Evolutionary conservation across 2,113 vertebrate genomes (phyloP).

Genomic region (Ondatra zibethicus): DNA sequence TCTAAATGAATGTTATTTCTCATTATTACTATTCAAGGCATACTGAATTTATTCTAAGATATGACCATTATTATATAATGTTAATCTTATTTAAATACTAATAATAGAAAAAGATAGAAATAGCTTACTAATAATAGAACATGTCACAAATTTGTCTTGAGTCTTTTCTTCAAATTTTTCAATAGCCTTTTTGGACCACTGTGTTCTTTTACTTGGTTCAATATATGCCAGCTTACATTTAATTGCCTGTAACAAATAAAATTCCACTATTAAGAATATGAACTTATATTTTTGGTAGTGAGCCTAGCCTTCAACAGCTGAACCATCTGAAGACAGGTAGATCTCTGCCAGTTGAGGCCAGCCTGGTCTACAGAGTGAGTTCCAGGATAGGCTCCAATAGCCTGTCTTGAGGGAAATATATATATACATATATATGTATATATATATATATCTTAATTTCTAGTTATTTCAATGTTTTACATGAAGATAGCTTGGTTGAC

Average conservation of each 20-base stretch:
- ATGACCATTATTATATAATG: slow-evolving; percentile 3
- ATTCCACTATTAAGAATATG: slow-evolving; percentile 47
- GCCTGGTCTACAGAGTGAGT: too few relatives aligned
- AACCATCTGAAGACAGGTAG: too few relatives aligned
- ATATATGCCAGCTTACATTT: slow-evolving; percentile 91
- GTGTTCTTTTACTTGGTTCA: slow-evolving; percentile 83
- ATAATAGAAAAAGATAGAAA: slow-evolving; percentile 63
- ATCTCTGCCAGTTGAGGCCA: too few relatives aligned
- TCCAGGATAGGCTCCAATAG: too few relatives aligned
- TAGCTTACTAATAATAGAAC: slow-evolving; percentile 89
- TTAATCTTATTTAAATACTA: slow-evolving; percentile 42
- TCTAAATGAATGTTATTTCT: slow-evolving; percentile 32
- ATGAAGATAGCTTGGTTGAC: not conserved
- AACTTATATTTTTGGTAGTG: not conserved
- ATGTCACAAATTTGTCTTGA: slow-evolving; percentile 87
- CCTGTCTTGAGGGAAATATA: too few relatives aligned
- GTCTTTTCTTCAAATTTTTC: slow-evolving; percentile 90
- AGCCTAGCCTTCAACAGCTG: too few relatives aligned
- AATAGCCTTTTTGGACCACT: slow-evolving; percentile 89
- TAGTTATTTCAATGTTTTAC: slow-evolving; percentile 51
- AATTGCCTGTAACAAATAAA: slow-evolving; percentile 89
- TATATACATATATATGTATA: too few relatives aligned
- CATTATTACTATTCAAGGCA: slow-evolving; percentile 1
- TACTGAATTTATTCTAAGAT: slow-evolving; percentile 31
- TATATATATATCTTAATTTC: not conserved